phyloP scores from a whole-genome alignment of 2,113 vertebrate species.

The Hemichromis elongatus region DNA sequence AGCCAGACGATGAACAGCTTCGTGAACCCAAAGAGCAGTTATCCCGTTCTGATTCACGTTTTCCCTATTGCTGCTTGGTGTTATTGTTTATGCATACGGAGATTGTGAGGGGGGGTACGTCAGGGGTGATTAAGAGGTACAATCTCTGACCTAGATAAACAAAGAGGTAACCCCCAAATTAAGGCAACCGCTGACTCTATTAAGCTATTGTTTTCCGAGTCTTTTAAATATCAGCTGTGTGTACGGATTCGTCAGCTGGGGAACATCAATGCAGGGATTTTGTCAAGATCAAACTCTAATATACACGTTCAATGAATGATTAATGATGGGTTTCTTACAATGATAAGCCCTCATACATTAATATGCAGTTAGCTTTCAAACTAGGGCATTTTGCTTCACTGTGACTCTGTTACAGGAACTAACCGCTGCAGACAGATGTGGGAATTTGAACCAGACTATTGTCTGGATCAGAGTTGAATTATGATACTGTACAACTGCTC shows the following conservation, averaged over 20 bases:
- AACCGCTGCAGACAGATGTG: conserved; percentile 15
- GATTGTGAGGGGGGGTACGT: background rate
- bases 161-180: background rate
- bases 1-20: background rate
- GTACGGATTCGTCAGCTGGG: background rate
- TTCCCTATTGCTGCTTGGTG: background rate
- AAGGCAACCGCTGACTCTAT: background rate
- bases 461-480: conserved; percentile 5
- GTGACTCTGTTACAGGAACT: background rate
- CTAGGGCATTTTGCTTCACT: background rate
- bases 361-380: background rate
- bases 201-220: background rate
- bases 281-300: background rate
- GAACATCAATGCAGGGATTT: background rate
- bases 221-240: background rate
- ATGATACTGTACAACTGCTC: background rate
- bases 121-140: background rate
- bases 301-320: background rate
- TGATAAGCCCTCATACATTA: rapidly evolving
- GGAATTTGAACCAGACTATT: background rate
- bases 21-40: background rate
- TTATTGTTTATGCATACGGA: background rate
- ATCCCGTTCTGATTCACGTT: background rate
- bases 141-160: conserved; percentile 41
- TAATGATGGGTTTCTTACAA: background rate